A percentile compares a stretch with the other conserved stretches of the same genome.
phyloP scores from a whole-genome alignment of 1,140 invertebrate genomes.

The Zaprionus vittiger region DNA sequence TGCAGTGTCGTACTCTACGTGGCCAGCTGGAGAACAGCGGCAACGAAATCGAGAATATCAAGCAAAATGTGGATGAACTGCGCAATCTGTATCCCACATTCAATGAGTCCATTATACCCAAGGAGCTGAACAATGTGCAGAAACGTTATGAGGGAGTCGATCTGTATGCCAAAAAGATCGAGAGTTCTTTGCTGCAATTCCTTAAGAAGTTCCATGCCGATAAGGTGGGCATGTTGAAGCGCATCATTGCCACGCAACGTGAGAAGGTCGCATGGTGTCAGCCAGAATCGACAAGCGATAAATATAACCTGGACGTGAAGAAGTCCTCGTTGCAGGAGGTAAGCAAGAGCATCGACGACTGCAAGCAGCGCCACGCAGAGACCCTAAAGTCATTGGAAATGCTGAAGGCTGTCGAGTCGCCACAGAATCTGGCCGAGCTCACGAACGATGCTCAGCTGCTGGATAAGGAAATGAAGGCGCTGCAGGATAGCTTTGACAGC shows the following conservation, averaged over 20 bases:
- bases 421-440: slow-evolving; percentile 88
- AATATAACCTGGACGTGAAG: slow-evolving; percentile 97
- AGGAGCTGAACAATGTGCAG: slow-evolving; percentile 91
- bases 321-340: slow-evolving; percentile 92
- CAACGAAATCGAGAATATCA: slow-evolving; percentile 88
- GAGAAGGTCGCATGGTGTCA: slow-evolving; percentile 97
- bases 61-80: slow-evolving; percentile 89
- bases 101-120: slow-evolving; percentile 90
- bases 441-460: slow-evolving; percentile 88
- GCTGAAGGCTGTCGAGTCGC: slow-evolving; percentile 88
- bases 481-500: slow-evolving; percentile 88
- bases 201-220: slow-evolving; percentile 95
- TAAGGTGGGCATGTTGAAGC: slow-evolving; percentile 91
- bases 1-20: slow-evolving; percentile 90
- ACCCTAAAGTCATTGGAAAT: slow-evolving; percentile 89
- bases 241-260: slow-evolving; percentile 90
- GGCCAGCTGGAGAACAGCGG: slow-evolving; percentile 88
- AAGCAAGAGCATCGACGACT: slow-evolving; percentile 89
- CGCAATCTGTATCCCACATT: slow-evolving; percentile 92
- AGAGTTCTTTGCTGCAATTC: slow-evolving; percentile 91
- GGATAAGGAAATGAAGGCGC: slow-evolving; percentile 88
- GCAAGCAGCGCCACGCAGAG: slow-evolving; percentile 87
- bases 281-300: slow-evolving; percentile 93
- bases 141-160: slow-evolving; percentile 91
- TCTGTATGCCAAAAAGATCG: slow-evolving; percentile 91